Conservation (phyloP, 2,113 vertebrate species). For the Ophthalmolycus amberensis region DNA sequence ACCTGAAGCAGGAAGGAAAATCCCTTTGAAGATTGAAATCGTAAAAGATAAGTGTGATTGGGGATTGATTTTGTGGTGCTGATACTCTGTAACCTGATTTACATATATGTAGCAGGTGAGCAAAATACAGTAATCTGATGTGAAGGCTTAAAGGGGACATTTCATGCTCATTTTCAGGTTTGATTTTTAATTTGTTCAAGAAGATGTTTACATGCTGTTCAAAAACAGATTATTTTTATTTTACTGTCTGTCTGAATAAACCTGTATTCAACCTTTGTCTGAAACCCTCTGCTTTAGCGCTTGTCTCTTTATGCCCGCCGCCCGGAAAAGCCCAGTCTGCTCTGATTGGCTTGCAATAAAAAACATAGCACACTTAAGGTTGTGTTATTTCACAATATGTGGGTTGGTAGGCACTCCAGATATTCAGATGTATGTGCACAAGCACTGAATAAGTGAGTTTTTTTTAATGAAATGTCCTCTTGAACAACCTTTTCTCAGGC, state of each 20-base stretch:
- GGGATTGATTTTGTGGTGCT: slow-evolving; percentile 1
- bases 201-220: neutral
- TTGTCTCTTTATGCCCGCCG: neutral
- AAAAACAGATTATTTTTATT: neutral
- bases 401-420: neutral
- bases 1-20: slow-evolving; percentile 29
- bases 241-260: neutral
- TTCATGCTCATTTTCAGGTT: neutral
- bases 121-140: neutral
- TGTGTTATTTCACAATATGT: neutral
- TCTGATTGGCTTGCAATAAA: too few relatives aligned
- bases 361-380: too few relatives aligned
- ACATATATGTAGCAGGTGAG: neutral
- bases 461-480: neutral
- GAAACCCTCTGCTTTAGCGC: neutral
- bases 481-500: neutral
- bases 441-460: neutral
- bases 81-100: slow-evolving; percentile 19
- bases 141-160: neutral
- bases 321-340: neutral
- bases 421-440: neutral
- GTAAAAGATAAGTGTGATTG: neutral
- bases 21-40: slow-evolving; percentile 35
- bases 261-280: neutral
- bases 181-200: neutral